Conservation (phyloP, 2,113 vertebrate species). For the Sebastes fasciatus region DNA sequence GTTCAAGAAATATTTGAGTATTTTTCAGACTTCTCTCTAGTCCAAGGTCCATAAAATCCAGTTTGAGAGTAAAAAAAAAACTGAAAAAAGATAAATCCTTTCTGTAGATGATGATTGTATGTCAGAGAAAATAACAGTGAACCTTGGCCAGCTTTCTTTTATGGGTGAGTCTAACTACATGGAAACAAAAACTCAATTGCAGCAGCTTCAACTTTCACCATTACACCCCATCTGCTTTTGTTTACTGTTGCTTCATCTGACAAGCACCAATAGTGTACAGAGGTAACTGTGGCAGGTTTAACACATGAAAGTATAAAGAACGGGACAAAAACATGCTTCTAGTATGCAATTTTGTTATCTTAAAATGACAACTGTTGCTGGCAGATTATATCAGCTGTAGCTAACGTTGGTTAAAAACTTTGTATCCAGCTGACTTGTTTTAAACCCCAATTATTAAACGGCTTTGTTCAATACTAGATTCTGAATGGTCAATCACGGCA, state of each 20-base stretch:
- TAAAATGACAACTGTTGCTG: too few species aligned
- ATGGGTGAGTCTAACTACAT: neutral
- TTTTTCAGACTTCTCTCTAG: neutral
- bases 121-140: conserved; percentile 21
- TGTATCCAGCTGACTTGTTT: neutral
- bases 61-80: neutral
- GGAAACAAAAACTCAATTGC: neutral
- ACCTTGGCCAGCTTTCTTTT: conserved; percentile 37
- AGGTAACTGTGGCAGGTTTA: neutral
- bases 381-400: neutral
- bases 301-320: neutral
- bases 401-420: neutral
- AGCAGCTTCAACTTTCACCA: neutral
- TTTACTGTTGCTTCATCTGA: neutral
- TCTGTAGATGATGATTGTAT: neutral
- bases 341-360: neutral
- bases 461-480: too few species aligned
- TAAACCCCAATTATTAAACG: neutral
- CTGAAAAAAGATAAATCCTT: neutral
- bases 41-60: conserved; percentile 35
- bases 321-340: neutral
- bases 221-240: neutral
- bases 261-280: neutral
- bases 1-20: neutral
- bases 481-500: too few species aligned